Conservation (phyloP, 2,113 vertebrate genomes). For the Pycnonotus jocosus region DNA sequence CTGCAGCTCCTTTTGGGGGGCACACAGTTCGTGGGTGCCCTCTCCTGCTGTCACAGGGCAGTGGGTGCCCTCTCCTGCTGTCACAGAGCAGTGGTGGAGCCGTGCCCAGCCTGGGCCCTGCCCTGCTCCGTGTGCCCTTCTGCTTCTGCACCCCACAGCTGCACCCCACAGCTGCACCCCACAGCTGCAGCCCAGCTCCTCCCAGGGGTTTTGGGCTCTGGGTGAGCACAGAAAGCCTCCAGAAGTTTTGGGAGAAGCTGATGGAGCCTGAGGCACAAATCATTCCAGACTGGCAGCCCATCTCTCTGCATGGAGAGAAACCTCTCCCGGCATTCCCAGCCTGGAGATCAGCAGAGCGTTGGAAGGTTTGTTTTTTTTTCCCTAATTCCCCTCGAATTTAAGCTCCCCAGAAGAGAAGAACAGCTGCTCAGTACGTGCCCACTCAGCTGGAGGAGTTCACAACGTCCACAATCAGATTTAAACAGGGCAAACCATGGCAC, state of each 20-base stretch:
- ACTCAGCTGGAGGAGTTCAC: not conserved
- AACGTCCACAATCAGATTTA: not conserved
- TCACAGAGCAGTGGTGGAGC: not conserved
- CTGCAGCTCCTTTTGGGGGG: not conserved
- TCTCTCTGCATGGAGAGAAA: rapidly evolving
- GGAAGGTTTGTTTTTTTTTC: not conserved
- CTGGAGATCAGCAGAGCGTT: not conserved
- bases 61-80: conserved; percentile 30
- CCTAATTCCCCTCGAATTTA: not conserved
- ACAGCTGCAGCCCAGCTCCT: not conserved
- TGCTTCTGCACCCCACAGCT: rapidly evolving
- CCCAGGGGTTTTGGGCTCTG: not conserved
- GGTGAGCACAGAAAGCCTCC: not conserved
- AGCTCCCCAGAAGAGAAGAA: not conserved
- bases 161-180: rapidly evolving
- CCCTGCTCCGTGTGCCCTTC: rapidly evolving
- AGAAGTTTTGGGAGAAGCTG: not conserved
- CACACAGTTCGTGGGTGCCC: not conserved
- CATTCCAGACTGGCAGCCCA: not conserved
- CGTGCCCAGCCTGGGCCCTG: rapidly evolving
- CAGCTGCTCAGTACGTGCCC: not conserved
- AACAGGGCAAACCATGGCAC: not conserved
- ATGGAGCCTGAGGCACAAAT: not conserved
- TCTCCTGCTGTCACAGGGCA: conserved; percentile 13
- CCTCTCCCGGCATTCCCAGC: not conserved